These are phyloP conservation scores for Athene noctua DNA, from an alignment of 2,113 vertebrate genomes.

Conservation along the genomic window DNA sequence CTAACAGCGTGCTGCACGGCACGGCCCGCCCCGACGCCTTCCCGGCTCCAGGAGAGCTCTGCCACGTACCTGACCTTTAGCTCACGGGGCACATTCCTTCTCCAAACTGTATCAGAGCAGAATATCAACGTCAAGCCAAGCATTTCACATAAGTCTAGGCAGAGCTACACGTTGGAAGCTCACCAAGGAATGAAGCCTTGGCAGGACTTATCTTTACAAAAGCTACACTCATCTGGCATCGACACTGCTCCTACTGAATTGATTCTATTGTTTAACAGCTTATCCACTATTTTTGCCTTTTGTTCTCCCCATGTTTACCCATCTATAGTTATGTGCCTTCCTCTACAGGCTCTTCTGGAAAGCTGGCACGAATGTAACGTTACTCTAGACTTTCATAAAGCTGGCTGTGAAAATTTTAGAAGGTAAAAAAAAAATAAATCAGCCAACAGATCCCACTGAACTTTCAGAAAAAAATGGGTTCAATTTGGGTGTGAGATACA, in stretches of 20 bases:
- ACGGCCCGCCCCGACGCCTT: accelerated
- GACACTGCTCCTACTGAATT: neutral
- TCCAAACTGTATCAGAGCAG: neutral
- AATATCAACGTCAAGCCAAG: accelerated
- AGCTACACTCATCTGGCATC: neutral
- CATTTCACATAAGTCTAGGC: neutral
- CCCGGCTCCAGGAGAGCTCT: neutral
- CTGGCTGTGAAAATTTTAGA: neutral
- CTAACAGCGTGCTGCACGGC: accelerated
- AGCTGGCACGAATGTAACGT: neutral
- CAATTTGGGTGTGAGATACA: accelerated
- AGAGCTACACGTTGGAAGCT: neutral
- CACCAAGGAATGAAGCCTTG: neutral
- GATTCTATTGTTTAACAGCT: neutral
- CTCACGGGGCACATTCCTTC: accelerated
- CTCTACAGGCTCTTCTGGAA: neutral
- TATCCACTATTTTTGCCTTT: too few relatives aligned
- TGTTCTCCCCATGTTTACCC: neutral
- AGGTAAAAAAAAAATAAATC: too few relatives aligned
- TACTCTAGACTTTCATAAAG: too few relatives aligned
- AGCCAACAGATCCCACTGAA: neutral
- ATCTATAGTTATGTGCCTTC: accelerated
- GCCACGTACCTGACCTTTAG: neutral
- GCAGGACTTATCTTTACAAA: neutral
- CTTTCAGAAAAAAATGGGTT: accelerated